Percentiles rank a stretch among this genome's conserved stretches.
These are phyloP conservation scores for Mallotus villosus DNA, from an alignment of 2,797 vertebrate species.

Conservation along the genomic window DNA sequence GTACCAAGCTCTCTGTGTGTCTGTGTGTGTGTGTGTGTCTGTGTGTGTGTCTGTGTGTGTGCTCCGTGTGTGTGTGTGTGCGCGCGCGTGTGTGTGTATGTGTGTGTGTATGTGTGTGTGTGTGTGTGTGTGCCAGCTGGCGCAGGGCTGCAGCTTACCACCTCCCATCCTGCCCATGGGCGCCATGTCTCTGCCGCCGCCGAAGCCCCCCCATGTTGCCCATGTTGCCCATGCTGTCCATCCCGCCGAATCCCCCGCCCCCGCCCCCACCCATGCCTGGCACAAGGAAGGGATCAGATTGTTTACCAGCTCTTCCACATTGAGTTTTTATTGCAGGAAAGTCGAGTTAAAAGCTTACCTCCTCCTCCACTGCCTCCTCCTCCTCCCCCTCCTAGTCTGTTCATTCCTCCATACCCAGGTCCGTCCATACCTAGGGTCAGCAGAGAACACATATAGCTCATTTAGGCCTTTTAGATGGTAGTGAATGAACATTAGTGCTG, in stretches of 20 bases:
- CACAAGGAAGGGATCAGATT: neutral
- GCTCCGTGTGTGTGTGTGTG: too few species aligned
- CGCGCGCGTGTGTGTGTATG: too few species aligned
- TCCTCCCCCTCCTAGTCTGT: constrained; percentile 83
- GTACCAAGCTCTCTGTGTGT: too few species aligned
- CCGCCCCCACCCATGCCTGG: constrained; percentile 66
- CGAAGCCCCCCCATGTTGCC: constrained; percentile 88
- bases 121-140: neutral
- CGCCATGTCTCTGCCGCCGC: constrained; percentile 75
- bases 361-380: constrained; percentile 71
- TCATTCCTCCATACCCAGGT: constrained; percentile 88
- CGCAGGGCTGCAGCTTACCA: constrained; percentile 71
- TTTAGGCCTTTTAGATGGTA: neutral
- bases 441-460: neutral
- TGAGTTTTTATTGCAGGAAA: neutral
- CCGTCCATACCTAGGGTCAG: constrained; percentile 82
- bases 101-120: too few species aligned
- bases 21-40: too few species aligned
- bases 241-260: constrained; percentile 79
- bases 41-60: too few species aligned
- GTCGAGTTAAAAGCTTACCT: neutral
- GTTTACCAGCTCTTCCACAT: neutral
- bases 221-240: constrained; percentile 81
- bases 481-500: neutral
- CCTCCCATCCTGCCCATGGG: constrained; percentile 90